These are phyloP conservation scores for Perca flavescens DNA, from an alignment of 2,113 vertebrate genomes.

Conservation along the genomic window DNA sequence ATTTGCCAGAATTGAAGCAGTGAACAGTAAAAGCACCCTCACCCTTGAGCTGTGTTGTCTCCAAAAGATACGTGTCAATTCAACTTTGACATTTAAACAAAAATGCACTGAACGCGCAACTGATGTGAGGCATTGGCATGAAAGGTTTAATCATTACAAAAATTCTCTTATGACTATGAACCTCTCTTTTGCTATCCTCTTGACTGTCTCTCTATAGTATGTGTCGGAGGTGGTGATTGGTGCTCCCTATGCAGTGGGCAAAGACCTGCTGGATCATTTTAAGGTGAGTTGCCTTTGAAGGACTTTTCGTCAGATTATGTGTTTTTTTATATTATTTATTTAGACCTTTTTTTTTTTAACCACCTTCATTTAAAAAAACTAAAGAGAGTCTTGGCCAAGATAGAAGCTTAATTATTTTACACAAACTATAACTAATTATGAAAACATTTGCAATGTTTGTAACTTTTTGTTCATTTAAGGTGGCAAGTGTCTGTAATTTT, in stretches of 20 bases:
- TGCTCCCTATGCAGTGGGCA: conserved; percentile 92
- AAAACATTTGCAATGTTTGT: not conserved
- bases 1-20: not conserved
- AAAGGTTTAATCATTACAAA: not conserved
- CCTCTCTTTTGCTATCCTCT: not conserved
- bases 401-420: not conserved
- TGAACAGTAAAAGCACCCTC: not conserved
- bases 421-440: not conserved
- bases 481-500: not conserved
- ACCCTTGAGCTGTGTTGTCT: not conserved
- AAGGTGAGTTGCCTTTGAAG: conserved; percentile 83
- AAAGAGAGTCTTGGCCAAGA: not conserved
- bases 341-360: not conserved
- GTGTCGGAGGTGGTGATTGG: conserved; percentile 98
- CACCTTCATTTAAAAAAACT: not conserved
- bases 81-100: not conserved
- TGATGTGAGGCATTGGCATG: not conserved
- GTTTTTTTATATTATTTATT: not conserved
- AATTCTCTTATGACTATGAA: not conserved
- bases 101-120: not conserved
- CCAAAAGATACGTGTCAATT: not conserved
- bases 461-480: not conserved
- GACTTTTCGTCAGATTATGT: not conserved
- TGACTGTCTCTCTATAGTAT: conserved; percentile 83
- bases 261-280: conserved; percentile 96